phyloP scores from a whole-genome alignment of 2,797 vertebrate genomes.

The Nasua narica region DNA sequence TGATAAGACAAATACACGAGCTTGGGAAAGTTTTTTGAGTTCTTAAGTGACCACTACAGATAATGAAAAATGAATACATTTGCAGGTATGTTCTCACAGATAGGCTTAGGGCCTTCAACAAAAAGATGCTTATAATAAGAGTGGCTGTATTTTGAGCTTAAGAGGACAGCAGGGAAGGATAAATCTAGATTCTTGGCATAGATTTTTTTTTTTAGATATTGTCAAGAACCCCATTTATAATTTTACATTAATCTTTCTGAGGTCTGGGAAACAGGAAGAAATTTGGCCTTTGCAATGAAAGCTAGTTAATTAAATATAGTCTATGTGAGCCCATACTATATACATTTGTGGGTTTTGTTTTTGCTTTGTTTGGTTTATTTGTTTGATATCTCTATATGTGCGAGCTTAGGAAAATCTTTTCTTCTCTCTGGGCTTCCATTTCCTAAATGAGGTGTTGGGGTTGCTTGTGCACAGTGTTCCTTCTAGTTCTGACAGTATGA shows the following conservation, averaged over 20 bases:
- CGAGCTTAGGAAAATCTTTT: neutral
- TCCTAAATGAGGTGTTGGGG: neutral
- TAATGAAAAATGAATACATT: neutral
- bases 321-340: neutral
- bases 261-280: neutral
- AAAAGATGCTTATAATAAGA: neutral
- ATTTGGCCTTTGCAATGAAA: neutral
- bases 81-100: neutral
- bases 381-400: neutral
- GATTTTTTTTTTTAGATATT: neutral
- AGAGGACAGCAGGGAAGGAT: neutral
- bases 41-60: neutral
- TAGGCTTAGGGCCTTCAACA: neutral
- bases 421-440: neutral
- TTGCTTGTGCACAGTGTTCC: neutral
- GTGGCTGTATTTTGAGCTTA: neutral
- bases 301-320: neutral
- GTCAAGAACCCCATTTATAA: neutral
- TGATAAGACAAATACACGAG: neutral
- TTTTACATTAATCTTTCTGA: constrained; percentile 30
- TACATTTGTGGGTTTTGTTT: neutral
- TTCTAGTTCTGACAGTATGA: neutral
- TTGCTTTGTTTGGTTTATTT: neutral
- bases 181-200: neutral
- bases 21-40: neutral